A percentile compares a stretch with the other conserved stretches of the same genome.
Evolutionary conservation across 2,113 vertebrate genomes (phyloP).

Genomic region (Melospiza melodia): DNA sequence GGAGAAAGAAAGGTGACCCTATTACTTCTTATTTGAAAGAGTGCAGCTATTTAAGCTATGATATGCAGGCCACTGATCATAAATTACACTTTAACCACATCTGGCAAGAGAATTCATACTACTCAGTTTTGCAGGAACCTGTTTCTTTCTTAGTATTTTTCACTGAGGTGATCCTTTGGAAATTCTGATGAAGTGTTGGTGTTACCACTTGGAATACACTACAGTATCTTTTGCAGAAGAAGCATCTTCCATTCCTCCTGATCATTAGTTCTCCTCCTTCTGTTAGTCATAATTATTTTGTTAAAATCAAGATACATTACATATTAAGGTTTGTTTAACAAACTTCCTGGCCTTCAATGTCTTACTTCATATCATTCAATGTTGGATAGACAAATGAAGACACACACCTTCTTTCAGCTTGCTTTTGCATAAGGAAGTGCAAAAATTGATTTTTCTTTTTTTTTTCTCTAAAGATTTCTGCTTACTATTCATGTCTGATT

Average conservation of each 20-base stretch:
- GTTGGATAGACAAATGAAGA: not conserved
- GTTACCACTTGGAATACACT: not conserved
- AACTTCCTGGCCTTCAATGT: not conserved
- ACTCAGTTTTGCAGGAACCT: slow-evolving; percentile 17
- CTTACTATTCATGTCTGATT: not conserved
- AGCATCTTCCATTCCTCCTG: not conserved
- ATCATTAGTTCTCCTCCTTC: not conserved
- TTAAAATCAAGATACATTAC: not conserved
- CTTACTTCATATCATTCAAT: not conserved
- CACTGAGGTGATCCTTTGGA: not conserved
- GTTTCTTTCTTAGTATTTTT: slow-evolving; percentile 20
- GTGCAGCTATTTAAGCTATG: slow-evolving; percentile 37
- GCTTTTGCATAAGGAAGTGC: not conserved
- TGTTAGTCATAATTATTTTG: not conserved
- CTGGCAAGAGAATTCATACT: not conserved
- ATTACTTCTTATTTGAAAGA: slow-evolving; percentile 12
- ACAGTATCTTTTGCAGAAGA: not conserved
- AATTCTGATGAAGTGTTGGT: slow-evolving; percentile 10
- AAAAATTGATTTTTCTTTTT: not conserved
- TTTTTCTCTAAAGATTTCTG: not conserved
- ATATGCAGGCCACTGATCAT: slow-evolving; percentile 26
- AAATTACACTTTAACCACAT: slow-evolving; percentile 43
- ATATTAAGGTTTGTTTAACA: not conserved
- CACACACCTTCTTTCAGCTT: not conserved
- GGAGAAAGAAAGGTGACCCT: slow-evolving; percentile 44